phyloP scores from a whole-genome alignment of 2,888 invertebrate species.

The Piscicola geometra region DNA sequence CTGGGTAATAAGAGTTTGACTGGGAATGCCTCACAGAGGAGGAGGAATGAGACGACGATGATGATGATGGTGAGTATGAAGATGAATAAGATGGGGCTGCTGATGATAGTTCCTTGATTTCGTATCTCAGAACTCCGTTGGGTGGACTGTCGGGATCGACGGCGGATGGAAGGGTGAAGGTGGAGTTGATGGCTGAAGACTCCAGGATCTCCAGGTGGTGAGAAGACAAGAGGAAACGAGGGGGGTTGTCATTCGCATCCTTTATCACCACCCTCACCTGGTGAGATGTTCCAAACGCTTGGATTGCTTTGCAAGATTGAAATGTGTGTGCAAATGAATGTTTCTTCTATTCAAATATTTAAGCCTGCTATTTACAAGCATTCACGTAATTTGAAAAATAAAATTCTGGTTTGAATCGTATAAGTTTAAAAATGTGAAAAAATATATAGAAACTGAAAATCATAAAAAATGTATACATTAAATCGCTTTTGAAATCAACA shows the following conservation, averaged over 20 bases:
- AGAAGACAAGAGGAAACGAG: slow-evolving; percentile 36
- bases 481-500: no score
- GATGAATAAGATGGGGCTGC: background rate
- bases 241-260: slow-evolving; percentile 43
- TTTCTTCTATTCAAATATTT: no score
- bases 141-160: slow-evolving; percentile 40
- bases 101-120: slow-evolving; percentile 33
- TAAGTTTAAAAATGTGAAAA: no score
- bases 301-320: no score
- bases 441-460: no score
- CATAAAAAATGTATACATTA: no score
- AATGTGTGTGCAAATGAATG: no score
- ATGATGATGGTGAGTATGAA: background rate
- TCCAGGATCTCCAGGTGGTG: slow-evolving; percentile 39
- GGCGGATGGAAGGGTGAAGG: slow-evolving; percentile 41
- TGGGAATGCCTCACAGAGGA: no score
- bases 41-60: background rate
- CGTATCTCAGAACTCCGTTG: slow-evolving; percentile 39
- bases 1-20: no score
- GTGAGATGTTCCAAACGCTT: background rate
- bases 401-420: no score
- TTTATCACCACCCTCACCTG: slow-evolving; percentile 20
- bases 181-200: slow-evolving; percentile 39
- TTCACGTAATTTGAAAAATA: no score
- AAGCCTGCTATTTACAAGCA: no score